These are phyloP conservation scores for Phrynocephalus forsythii DNA, from an alignment of 2,797 vertebrate species.

Conservation along the genomic window DNA sequence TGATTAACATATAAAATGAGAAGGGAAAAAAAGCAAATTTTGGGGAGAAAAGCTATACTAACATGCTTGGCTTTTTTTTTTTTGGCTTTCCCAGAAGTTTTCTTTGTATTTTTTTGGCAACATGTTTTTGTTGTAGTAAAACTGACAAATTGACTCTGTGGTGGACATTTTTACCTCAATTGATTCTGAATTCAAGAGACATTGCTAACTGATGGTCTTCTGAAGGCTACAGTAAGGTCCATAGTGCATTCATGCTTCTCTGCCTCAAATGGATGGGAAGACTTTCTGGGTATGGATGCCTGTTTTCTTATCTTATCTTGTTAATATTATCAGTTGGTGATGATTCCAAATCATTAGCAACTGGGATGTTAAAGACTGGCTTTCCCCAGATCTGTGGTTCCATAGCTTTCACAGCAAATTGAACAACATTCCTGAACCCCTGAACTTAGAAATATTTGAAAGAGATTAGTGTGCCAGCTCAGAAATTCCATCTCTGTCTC, in stretches of 20 bases:
- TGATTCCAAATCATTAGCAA: slow-evolving; percentile 43
- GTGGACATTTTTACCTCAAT: background rate
- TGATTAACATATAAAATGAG: background rate
- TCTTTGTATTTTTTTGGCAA: background rate
- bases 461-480: slow-evolving; percentile 26
- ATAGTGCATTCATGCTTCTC: background rate
- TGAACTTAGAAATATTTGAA: slow-evolving; percentile 17
- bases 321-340: background rate
- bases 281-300: background rate
- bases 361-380: slow-evolving; percentile 41
- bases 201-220: background rate
- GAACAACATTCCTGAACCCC: slow-evolving; percentile 36
- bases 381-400: slow-evolving; percentile 52
- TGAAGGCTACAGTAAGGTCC: background rate
- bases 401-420: slow-evolving; percentile 36
- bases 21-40: background rate
- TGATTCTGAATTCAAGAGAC: background rate
- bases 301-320: background rate
- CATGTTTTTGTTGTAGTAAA: background rate
- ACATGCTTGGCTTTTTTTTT: background rate
- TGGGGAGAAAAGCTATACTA: background rate
- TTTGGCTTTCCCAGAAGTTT: background rate
- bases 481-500: slow-evolving; percentile 16
- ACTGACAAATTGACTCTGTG: background rate
- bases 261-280: background rate